Evolutionary conservation across 2,888 invertebrate genomes (phyloP).

Genomic region (Pterostichus madidus): DNA sequence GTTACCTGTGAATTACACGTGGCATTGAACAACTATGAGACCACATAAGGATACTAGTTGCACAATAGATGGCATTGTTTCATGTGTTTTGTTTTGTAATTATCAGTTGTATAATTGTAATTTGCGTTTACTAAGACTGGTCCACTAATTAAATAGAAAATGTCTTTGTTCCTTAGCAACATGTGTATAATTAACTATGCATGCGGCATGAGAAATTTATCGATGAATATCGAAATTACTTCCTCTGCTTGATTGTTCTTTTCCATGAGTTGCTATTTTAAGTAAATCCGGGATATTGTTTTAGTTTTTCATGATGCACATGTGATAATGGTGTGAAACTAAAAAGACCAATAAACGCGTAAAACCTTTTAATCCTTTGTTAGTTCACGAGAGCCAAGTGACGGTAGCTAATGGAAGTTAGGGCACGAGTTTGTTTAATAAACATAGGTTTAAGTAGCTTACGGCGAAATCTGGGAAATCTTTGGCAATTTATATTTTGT

Average conservation of each 20-base stretch:
- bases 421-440: constrained; percentile 39
- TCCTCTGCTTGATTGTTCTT: constrained; percentile 8
- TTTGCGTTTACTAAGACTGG: constrained; percentile 51
- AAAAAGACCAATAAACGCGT: constrained; percentile 16
- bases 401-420: constrained; percentile 41
- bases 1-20: constrained; percentile 54
- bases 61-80: constrained; percentile 57
- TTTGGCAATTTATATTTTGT: constrained; percentile 34
- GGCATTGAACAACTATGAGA: constrained; percentile 20
- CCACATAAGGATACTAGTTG: constrained; percentile 51
- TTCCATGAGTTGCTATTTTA: neutral
- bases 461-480: constrained; percentile 15
- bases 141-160: constrained; percentile 59
- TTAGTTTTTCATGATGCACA: neutral
- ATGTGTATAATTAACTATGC: constrained; percentile 40
- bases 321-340: constrained; percentile 2
- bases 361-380: constrained; percentile 46
- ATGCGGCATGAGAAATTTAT: constrained; percentile 16
- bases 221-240: constrained; percentile 11
- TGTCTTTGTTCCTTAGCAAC: constrained; percentile 44
- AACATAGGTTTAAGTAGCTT: constrained; percentile 17
- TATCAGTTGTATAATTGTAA: constrained; percentile 61
- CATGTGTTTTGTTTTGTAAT: constrained; percentile 57
- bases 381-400: constrained; percentile 31
- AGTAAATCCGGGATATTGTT: neutral